Conservation (phyloP, 2,113 vertebrate genomes). For the Odocoileus virginianus region DNA sequence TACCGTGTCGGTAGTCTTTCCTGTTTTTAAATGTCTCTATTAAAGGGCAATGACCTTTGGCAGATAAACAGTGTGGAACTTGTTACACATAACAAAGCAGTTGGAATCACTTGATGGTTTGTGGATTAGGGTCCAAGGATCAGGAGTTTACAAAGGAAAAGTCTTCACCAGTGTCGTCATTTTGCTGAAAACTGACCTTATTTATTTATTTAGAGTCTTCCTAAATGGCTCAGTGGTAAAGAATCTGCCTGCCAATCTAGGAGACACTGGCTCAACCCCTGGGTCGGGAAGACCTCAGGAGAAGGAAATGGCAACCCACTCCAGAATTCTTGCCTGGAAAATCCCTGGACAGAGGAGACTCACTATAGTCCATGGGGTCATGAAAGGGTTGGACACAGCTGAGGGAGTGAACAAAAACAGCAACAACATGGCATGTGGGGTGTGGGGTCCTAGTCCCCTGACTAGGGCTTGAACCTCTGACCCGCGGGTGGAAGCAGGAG, state of each 20-base stretch:
- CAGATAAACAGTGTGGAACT: background rate
- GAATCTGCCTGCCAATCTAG: background rate
- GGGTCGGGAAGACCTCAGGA: background rate
- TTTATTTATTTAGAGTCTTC: background rate
- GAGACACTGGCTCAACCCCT: background rate
- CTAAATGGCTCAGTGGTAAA: background rate
- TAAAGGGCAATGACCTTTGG: background rate
- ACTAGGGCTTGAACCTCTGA: background rate
- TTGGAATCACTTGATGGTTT: background rate
- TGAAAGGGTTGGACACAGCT: background rate
- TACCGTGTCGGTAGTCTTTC: background rate
- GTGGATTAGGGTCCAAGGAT: background rate
- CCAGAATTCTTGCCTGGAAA: background rate
- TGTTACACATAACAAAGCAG: background rate
- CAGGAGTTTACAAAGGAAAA: background rate
- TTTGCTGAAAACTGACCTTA: background rate
- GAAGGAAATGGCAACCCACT: background rate
- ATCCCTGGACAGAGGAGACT: background rate
- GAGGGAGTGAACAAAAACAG: background rate
- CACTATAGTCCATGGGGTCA: background rate
- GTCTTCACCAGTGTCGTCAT: background rate
- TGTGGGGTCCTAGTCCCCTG: background rate
- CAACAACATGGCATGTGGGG: rapidly evolving
- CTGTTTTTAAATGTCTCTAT: background rate
- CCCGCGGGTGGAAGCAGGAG: background rate